Base-by-base conservation (phyloP, 2,888 invertebrate genomes). In the Caradrina clavipalpis region DNA sequence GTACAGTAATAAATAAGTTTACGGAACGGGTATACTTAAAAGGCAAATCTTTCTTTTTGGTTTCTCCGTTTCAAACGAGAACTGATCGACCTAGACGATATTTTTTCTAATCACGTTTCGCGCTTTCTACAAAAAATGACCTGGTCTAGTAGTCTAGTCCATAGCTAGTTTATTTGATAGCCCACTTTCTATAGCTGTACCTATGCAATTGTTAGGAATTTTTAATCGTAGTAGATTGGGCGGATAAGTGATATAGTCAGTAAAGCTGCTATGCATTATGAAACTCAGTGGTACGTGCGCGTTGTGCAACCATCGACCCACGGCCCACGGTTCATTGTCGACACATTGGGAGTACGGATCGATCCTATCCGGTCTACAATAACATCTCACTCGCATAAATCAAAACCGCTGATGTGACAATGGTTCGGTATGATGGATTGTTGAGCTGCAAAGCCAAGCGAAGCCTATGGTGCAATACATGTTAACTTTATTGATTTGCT, bases 321-420 rank as follows among this genome's bases (percentile, higher is more conserved):
- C 93, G 87, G 91, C 91, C 91, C 91, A 91, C 93, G 87, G 91
- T 91, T 93, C 92, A 92, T 93, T 93, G 94, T 93, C 91, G 77
- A 71, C 77, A 89, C 88, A 91, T 88, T 90, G 89, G 84, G 88
- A 90, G 86, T 85, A 81, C 80, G 85, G 87, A 89, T 91, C 89
- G 88, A 91, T 90, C 87, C 90, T 87, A 92, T 92, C 92, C 89
- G 90, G 88, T 85, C 82, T 82, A 82, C 81, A 86, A 84, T 83
- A 77, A 82, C 84, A 86, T 85, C 86, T 87, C 83, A 81, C 85
- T 84, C 76, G 76, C 85, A 89, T 91, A 87, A 86, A 90, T 90
- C 89, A 87, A 86, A 85, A 80, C 84, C 84, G 82, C 74, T 84
- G 82, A 77, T 82, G 82, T 78, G 78, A 83, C 81, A 82, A 78